Evolutionary conservation across 2,888 invertebrate genomes (phyloP), one percentile per base, ranked within the genome.

Genomic region (Epinotia nisella): DNA sequence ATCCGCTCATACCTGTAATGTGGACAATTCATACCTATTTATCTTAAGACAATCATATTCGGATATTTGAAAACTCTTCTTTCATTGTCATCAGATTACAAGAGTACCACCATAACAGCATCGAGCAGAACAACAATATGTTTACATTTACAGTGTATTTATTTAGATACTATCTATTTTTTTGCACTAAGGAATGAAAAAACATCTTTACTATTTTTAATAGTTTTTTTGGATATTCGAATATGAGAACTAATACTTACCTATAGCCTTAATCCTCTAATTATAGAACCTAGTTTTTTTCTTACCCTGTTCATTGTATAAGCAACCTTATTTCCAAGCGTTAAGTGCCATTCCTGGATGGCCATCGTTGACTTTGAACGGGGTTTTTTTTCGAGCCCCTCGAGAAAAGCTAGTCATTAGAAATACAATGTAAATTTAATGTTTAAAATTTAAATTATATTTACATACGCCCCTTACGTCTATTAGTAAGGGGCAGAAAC

Each of bases 351-450:
- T 66, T 66, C 41, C 66, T 41, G 41, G 62, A 24, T 66, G 66
- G 66, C 66, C 55, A 56, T 59, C 19, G 17, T 62, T 64, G 56
- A 64, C 41, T 51, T 35, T 49, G 35, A 62, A 70, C 24, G 41
- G 56, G 69, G 24, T 29, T 49, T 74, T 68, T 51, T 76, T 76
- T 59, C 69, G 73, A 92, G 93, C 92, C 92, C 91, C 92, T 90
- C 87, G 91, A 91, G 89, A 89, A 88, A 89, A 90, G 87, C 93
- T 93, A 93, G 93, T 93, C 93, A 93, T 91, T 93, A 93, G 93
- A 86, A 78, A 88, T 86, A 92, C 91, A 89, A 81, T 89, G 89
- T 92, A 92, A 92, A 90, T 88, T 90, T 88, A 91, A 89, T 88
- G 85, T 89, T 85, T 87, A 86, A 86, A 86, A 78, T 78, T 76